Conservation (phyloP, 2,888 invertebrate genomes). For the Athetis lepigone region DNA sequence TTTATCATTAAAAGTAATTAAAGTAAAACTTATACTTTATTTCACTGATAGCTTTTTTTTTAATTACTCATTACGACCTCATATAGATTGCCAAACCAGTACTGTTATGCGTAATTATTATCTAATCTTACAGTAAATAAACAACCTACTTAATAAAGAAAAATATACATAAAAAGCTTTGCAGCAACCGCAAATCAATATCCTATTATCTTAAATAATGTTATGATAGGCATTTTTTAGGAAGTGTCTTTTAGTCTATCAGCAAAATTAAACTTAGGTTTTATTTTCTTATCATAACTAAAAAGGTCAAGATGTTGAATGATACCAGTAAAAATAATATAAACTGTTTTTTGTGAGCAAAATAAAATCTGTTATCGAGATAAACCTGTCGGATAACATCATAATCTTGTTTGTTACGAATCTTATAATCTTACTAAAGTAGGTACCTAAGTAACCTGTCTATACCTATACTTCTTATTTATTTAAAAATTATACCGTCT, state of each 20-base stretch:
- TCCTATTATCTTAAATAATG: neutral
- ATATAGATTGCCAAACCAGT: neutral
- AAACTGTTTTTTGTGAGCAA: neutral
- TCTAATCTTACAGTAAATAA: neutral
- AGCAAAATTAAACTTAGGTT: neutral
- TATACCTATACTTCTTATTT: too few species aligned
- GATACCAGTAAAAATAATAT: neutral
- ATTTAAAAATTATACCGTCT: neutral
- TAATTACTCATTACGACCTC: too few species aligned
- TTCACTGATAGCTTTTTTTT: conserved; percentile 4
- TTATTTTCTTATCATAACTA: neutral
- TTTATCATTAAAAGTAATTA: neutral
- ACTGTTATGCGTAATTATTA: neutral
- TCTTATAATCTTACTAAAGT: neutral
- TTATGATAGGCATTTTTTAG: neutral
- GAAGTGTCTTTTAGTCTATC: neutral
- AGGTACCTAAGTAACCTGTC: too few species aligned
- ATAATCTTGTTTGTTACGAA: conserved; percentile 10
- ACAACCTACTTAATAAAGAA: neutral
- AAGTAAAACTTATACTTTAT: neutral
- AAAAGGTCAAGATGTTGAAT: neutral
- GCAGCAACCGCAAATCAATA: neutral
- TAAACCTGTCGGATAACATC: conserved; percentile 27
- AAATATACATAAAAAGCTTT: neutral
- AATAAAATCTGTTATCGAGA: conserved; percentile 6